Conservation (phyloP, 2,113 vertebrate species). For the Neolamprologus caudopunctatus region DNA sequence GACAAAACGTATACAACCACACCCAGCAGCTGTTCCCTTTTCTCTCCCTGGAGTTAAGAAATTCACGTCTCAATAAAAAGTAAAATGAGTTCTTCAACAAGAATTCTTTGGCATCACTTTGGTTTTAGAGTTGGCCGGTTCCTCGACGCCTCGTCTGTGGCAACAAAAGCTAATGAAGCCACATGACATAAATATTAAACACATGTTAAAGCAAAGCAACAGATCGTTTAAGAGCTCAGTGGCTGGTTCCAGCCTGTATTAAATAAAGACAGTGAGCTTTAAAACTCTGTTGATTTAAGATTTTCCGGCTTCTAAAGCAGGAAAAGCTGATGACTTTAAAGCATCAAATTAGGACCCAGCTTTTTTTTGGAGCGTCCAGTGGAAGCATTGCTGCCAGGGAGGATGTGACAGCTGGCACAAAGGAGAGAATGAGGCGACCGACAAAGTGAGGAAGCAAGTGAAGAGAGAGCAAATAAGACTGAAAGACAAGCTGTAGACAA, state of each 20-base stretch:
- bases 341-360: not conserved
- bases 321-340: not conserved
- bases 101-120: not conserved
- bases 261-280: not conserved
- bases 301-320: not conserved
- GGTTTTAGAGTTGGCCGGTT: rapidly evolving
- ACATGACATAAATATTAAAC: not conserved
- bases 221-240: not conserved
- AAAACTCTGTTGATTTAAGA: not conserved
- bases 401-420: not conserved
- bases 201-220: not conserved
- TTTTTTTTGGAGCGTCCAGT: not conserved
- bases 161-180: rapidly evolving
- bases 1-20: rapidly evolving
- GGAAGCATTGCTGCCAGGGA: not conserved
- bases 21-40: not conserved
- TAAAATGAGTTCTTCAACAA: not conserved
- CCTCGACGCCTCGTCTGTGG: not conserved
- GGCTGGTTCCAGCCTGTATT: rapidly evolving
- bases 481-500: not conserved
- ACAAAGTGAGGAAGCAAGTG: not conserved
- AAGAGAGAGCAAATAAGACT: not conserved
- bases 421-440: not conserved
- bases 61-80: not conserved
- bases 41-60: not conserved